Evolutionary conservation across 2,797 vertebrate genomes (phyloP).

Genomic region (Notolabrus celidotus): DNA sequence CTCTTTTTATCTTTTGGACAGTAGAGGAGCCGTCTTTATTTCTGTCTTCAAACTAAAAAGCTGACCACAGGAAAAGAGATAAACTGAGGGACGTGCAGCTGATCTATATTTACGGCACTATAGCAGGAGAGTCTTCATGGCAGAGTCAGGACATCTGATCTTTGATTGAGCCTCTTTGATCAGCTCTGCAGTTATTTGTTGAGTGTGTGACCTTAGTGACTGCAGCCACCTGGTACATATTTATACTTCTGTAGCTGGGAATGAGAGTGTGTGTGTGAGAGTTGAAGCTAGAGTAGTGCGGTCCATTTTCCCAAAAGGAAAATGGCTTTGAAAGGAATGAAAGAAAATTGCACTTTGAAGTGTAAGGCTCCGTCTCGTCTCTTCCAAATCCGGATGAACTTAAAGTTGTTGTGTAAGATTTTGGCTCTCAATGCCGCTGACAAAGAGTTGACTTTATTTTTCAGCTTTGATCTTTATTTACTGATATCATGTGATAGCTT

Average conservation of each 20-base stretch:
- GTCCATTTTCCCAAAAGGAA: neutral
- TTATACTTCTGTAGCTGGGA: neutral
- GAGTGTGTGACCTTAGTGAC: neutral
- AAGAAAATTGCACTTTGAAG: slow-evolving; percentile 21
- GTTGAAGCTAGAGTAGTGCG: neutral
- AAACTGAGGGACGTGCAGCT: too few species aligned
- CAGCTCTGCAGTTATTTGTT: slow-evolving; percentile 27
- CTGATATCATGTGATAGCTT: too few species aligned
- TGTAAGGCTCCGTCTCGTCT: neutral
- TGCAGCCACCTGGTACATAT: neutral
- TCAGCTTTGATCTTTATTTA: too few species aligned
- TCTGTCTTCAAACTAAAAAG: neutral
- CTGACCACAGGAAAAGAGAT: too few species aligned
- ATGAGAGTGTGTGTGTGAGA: neutral
- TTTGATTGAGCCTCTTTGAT: slow-evolving; percentile 31
- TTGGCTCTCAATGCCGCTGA: neutral
- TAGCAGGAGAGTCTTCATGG: slow-evolving; percentile 2
- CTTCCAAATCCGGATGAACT: neutral
- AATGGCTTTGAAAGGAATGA: slow-evolving; percentile 1
- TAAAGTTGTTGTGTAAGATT: neutral
- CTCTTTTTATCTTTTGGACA: neutral
- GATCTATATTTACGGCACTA: neutral
- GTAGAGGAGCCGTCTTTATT: neutral
- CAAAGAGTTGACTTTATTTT: neutral
- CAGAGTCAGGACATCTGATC: slow-evolving; percentile 4